Evolutionary conservation across 2,888 invertebrate species (phyloP), one percentile per base, ranked within the genome.

Genomic region (Kryphioiulus occultus): DNA sequence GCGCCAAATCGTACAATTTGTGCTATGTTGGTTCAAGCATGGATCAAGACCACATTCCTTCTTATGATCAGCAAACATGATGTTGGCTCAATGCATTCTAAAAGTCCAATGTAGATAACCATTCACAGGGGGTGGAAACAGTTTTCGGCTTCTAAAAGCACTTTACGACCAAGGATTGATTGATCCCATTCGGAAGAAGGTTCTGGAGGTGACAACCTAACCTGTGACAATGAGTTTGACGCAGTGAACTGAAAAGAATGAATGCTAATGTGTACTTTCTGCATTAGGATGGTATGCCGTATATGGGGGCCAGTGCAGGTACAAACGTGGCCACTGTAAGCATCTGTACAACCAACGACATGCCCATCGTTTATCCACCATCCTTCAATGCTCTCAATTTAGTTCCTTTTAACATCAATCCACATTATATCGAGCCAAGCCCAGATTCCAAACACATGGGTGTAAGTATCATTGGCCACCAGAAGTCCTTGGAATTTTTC

Each of bases 281-380:
- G 4, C 90, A 89, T 19, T 85, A 92, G 90, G 94, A 95, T 85
- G 94, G 94, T 9, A 91, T 95, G 47, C 93, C 95, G 2, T 96
- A 96, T 90, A 95, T 96, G 89, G 96, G 96, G 22, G 94, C 95
- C 89, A 96, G 96, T 92, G 96, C 96, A 88, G 96, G 96, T 84
- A 95, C 96, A 19, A 97, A 96, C 93, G 95, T 96, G 19, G 95
- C 96, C 15, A 96, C 96, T 0, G 93, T 93, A 89, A 95, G 95
- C 89, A 96, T 97, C 90, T 94, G 95, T 90, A 96, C 96, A 5
- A 96, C 96, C 85, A 97, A 97, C 93, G 96, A 97, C 91, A 96
- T 97, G 96, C 97, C 96, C 4, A 95, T 97, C 88, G 94, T 94
- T n/a, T 94, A 94, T 91, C 96, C 96, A 78, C 95, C 95, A 39